A percentile compares a stretch with the other conserved stretches of the same genome.
Evolutionary conservation across 92 coral and sea anemone genomes (phyloP).

Genomic region (Muricea muricata): DNA sequence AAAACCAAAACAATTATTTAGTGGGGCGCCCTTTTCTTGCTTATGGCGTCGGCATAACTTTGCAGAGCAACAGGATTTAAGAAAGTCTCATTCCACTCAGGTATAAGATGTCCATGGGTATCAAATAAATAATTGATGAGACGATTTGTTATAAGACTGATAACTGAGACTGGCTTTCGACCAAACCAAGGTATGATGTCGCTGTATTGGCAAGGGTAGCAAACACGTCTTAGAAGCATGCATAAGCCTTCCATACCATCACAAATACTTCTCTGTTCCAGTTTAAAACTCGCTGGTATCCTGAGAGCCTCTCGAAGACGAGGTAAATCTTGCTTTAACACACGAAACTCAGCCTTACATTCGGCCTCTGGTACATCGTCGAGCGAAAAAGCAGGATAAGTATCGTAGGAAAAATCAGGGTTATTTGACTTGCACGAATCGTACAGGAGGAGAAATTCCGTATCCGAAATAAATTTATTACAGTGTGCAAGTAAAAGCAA

Average conservation of each 20-base stretch:
- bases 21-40: too few relatives aligned
- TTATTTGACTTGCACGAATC: background rate
- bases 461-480: too few relatives aligned
- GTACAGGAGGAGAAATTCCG: background rate
- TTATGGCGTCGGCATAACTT: too few relatives aligned
- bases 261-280: slow-evolving; percentile 5
- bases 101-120: too few relatives aligned
- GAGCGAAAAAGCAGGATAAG: background rate
- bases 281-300: slow-evolving; percentile 5
- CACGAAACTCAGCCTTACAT: background rate
- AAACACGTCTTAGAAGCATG: slow-evolving; percentile 4
- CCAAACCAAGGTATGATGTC: background rate
- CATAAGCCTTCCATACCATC: background rate
- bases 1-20: too few relatives aligned
- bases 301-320: background rate
- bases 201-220: slow-evolving; percentile 5
- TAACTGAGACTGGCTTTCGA: slow-evolving; percentile 35
- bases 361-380: background rate
- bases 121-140: too few relatives aligned
- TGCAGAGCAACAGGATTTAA: too few relatives aligned
- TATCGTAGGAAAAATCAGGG: background rate
- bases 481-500: too few relatives aligned
- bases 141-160: slow-evolving; percentile 28
- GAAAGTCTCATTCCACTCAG: too few relatives aligned
- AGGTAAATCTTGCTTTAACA: background rate